These are phyloP conservation scores for Bembecia ichneumoniformis DNA, from an alignment of 2,888 invertebrate species.

Conservation along the genomic window DNA sequence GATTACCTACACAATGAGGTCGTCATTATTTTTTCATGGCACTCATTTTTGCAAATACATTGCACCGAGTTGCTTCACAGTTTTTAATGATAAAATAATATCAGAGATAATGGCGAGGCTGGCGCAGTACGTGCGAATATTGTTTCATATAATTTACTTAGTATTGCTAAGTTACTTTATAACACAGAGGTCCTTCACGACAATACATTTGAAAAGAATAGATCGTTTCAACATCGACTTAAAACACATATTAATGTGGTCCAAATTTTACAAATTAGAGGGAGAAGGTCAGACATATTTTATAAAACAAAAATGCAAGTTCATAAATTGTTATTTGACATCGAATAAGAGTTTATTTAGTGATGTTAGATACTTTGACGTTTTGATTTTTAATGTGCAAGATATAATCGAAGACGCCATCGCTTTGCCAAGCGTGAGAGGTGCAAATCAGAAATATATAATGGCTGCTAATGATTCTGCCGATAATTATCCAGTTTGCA, in stretches of 20 bases:
- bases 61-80: too few species aligned
- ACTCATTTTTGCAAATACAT: too few species aligned
- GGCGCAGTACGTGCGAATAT: constrained; percentile 12
- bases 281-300: constrained; percentile 34
- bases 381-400: constrained; percentile 41
- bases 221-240: constrained; percentile 35
- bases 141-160: constrained; percentile 18
- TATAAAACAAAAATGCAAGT: constrained; percentile 24
- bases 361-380: constrained; percentile 45
- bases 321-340: constrained; percentile 46
- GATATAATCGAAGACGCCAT: constrained; percentile 22
- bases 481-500: constrained; percentile 46
- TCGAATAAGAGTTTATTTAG: constrained; percentile 32
- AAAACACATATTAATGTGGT: constrained; percentile 49
- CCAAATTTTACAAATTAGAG: constrained; percentile 23
- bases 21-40: too few species aligned
- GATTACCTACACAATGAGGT: too few species aligned
- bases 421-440: constrained; percentile 27
- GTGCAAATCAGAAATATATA: constrained; percentile 42
- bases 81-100: too few species aligned
- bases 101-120: not conserved
- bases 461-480: constrained; percentile 50
- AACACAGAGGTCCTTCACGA: constrained; percentile 13
- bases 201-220: constrained; percentile 18
- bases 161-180: constrained; percentile 16